Evolutionary conservation across 2,113 vertebrate species (phyloP).

Genomic region (Cnemophilus loriae): DNA sequence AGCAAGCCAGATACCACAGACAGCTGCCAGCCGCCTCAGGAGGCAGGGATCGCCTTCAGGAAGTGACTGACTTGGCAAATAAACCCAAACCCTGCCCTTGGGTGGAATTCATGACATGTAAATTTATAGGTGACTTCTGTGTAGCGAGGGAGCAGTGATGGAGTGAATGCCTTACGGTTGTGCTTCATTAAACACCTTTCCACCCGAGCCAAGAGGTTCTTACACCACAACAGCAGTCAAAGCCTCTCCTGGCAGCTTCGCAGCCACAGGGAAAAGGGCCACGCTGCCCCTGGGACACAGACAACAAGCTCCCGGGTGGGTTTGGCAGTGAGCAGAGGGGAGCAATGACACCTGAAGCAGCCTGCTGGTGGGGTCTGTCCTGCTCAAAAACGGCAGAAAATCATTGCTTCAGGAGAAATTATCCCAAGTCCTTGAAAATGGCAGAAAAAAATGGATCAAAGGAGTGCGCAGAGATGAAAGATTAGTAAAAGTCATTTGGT

Average conservation of each 20-base stretch:
- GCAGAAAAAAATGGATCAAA: background rate
- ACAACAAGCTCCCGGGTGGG: background rate
- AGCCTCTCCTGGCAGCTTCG: background rate
- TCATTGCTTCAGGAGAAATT: background rate
- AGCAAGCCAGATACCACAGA: background rate
- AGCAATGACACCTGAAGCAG: background rate
- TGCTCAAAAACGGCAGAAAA: background rate
- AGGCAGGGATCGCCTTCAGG: background rate
- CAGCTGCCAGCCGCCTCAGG: accelerated
- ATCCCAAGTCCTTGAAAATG: background rate
- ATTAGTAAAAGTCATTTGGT: background rate
- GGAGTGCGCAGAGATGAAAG: background rate
- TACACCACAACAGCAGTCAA: background rate
- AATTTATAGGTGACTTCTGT: background rate
- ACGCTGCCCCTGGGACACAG: background rate
- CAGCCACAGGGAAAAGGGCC: background rate
- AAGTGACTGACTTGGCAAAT: background rate
- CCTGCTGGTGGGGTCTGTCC: background rate
- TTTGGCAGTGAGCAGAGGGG: background rate
- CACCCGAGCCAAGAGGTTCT: background rate
- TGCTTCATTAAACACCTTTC: constrained; percentile 12
- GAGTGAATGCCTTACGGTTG: background rate
- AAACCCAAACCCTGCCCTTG: background rate
- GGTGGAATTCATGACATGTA: background rate
- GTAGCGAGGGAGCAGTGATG: background rate